Conservation (phyloP, 2,797 vertebrate genomes). For the Ceryle rudis region DNA sequence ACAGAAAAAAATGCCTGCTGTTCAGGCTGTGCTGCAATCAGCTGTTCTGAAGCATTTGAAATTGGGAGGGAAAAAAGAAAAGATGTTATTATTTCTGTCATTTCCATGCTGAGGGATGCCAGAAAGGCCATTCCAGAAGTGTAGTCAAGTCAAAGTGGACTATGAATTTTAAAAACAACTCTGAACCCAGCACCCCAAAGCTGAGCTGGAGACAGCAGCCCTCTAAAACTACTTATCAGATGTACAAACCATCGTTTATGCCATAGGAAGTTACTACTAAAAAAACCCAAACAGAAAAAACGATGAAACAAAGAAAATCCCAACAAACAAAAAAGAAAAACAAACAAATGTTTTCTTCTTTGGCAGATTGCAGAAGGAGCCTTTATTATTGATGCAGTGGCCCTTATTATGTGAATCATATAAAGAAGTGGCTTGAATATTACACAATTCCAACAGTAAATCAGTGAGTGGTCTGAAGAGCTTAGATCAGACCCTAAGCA, state of each 20-base stretch:
- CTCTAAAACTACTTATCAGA: background rate
- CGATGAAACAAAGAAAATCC: no score
- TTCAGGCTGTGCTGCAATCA: background rate
- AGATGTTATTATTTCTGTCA: background rate
- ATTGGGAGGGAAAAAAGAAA: background rate
- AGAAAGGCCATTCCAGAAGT: constrained; percentile 5
- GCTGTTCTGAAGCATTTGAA: constrained; percentile 7
- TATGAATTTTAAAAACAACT: background rate
- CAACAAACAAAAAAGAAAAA: no score
- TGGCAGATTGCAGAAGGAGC: background rate
- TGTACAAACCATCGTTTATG: background rate
- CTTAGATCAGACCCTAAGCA: background rate
- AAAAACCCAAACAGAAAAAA: background rate
- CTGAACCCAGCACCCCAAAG: background rate
- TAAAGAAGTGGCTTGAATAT: background rate
- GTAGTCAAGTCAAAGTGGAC: background rate
- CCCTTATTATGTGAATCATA: background rate
- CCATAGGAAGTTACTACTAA: background rate
- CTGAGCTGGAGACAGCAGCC: background rate
- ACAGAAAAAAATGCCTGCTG: background rate
- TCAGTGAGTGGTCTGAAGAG: background rate
- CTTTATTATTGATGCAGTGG: background rate
- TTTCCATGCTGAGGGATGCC: background rate
- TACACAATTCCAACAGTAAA: background rate
- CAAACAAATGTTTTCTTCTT: background rate